Evolutionary conservation across 2,888 invertebrate genomes (phyloP), one percentile per base, ranked within the genome.

Genomic region (Dryobotodes eremita): DNA sequence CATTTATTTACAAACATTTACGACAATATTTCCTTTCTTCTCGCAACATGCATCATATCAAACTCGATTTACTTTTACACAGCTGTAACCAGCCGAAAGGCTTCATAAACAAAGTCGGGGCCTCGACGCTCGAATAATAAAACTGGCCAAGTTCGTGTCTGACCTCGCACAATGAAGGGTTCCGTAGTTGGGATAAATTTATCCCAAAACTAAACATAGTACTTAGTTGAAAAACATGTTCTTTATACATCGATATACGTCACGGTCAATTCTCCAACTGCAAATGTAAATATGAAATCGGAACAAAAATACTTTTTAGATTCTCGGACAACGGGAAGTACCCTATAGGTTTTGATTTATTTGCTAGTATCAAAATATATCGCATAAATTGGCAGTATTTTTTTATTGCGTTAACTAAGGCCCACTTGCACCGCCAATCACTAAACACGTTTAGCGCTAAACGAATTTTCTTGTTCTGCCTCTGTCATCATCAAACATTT

Each of bases 61-160:
- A 66, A 46, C 23, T 72, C n/a, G 2, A 83, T 36, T 68, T 15
- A 48, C 23, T 64, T 69, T 17, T 64, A 55, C n/a, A 46, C 48
- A 64, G 23, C 17, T 48, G 26, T 71, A 55, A 71, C 69, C 62
- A 69, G 55, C 20, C 15, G 1, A 36, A 7, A 68, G n/a, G 55
- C 31, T 70, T 53, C 8, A 59, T 73, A 85, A 85, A 85, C 70
- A 73, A 76, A 59, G 36, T 53, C 53, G 31, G 26, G 26, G n/a
- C 5, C 26, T 23, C 17, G 20, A 20, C 15, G 46, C 10, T 8
- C 11, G 17, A 75, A 57, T 20, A 57, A 74, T 70, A 76, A 71
- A 68, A 64, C 50, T 26, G 59, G 2, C 2, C 13, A 57, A n/a
- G 11, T n/a, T 11, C 57, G n/a, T 57, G n/a, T n/a, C n/a, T n/a